These are phyloP conservation scores for Sicus ferrugineus DNA, from an alignment of 2,888 invertebrate species.

Conservation along the genomic window DNA sequence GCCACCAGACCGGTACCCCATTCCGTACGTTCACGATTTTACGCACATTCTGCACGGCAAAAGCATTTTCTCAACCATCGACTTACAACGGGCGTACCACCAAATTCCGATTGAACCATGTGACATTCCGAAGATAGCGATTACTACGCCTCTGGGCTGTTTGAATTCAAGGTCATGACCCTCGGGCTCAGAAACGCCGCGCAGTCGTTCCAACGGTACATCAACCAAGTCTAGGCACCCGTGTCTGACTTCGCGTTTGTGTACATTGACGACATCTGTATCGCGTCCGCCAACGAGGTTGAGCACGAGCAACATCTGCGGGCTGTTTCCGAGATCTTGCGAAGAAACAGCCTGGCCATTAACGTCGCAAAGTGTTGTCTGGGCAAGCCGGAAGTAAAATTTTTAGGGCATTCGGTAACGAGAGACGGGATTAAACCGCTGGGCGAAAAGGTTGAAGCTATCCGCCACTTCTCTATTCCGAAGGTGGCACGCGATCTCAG, in stretches of 20 bases:
- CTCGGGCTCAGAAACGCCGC: slow-evolving; percentile 20
- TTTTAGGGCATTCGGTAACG: slow-evolving; percentile 25
- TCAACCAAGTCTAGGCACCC: slow-evolving; percentile 26
- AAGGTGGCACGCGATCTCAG: slow-evolving; percentile 35
- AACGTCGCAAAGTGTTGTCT: slow-evolving; percentile 35
- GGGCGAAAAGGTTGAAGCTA: slow-evolving; percentile 32
- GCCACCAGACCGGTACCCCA: slow-evolving; percentile 5
- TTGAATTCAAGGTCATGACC: neutral
- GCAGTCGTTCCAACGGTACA: slow-evolving; percentile 36
- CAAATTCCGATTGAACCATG: neutral
- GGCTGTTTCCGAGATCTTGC: slow-evolving; percentile 9
- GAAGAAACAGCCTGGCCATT: slow-evolving; percentile 25
- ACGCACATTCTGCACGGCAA: neutral
- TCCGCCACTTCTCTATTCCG: slow-evolving; percentile 26
- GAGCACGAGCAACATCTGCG: slow-evolving; percentile 32
- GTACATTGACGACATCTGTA: slow-evolving; percentile 38
- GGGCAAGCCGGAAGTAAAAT: slow-evolving; percentile 20
- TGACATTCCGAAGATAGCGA: neutral
- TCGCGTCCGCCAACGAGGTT: slow-evolving; percentile 23
- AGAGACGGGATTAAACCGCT: slow-evolving; percentile 36
- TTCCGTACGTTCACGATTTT: slow-evolving; percentile 9
- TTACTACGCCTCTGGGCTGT: neutral
- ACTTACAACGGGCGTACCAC: no score
- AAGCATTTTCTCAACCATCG: neutral
- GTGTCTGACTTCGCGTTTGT: slow-evolving; percentile 32